A percentile compares a stretch with the other conserved stretches of the same genome.
These are phyloP conservation scores for Pseudomyrmex dendroicus DNA, from an alignment of 1,140 invertebrate genomes.

Conservation along the genomic window DNA sequence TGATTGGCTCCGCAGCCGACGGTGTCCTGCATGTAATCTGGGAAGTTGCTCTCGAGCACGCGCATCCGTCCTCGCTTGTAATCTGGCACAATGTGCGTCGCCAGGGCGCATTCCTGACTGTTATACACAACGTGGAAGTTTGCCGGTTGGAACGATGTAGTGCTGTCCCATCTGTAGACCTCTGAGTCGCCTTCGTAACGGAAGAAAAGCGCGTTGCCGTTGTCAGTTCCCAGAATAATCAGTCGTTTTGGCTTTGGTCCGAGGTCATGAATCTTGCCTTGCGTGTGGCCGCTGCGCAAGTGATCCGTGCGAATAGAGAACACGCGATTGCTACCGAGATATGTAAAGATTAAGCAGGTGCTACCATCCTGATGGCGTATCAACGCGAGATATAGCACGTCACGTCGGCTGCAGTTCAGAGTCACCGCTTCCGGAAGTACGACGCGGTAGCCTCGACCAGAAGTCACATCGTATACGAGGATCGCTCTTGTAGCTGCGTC, in stretches of 20 bases:
- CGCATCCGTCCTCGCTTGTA: slow-evolving; percentile 86
- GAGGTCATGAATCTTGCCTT: slow-evolving; percentile 85
- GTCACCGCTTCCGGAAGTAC: slow-evolving; percentile 86
- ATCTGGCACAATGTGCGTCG: slow-evolving; percentile 87
- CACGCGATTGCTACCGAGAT: slow-evolving; percentile 85
- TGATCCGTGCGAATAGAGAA: slow-evolving; percentile 86
- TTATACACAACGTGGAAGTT: slow-evolving; percentile 86
- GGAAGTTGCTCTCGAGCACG: slow-evolving; percentile 88
- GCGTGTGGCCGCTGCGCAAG: slow-evolving; percentile 84
- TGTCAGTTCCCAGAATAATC: slow-evolving; percentile 87
- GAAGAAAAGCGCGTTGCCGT: slow-evolving; percentile 87
- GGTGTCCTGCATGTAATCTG: slow-evolving; percentile 87
- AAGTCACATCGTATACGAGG: slow-evolving; percentile 87
- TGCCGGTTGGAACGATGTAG: slow-evolving; percentile 69
- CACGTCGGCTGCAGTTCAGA: slow-evolving; percentile 79
- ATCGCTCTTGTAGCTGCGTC: slow-evolving; percentile 88
- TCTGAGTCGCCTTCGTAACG: slow-evolving; percentile 84
- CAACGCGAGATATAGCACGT: slow-evolving; percentile 87
- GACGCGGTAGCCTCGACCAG: slow-evolving; percentile 86
- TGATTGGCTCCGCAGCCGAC: slow-evolving; percentile 87
- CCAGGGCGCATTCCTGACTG: slow-evolving; percentile 84
- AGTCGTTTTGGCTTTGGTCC: slow-evolving; percentile 85
- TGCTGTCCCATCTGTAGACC: slow-evolving; percentile 84
- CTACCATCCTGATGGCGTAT: slow-evolving; percentile 84
- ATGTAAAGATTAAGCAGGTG: slow-evolving; percentile 86